Evolutionary conservation across 2,113 vertebrate species (phyloP).

Genomic region (Mustela lutreola): DNA sequence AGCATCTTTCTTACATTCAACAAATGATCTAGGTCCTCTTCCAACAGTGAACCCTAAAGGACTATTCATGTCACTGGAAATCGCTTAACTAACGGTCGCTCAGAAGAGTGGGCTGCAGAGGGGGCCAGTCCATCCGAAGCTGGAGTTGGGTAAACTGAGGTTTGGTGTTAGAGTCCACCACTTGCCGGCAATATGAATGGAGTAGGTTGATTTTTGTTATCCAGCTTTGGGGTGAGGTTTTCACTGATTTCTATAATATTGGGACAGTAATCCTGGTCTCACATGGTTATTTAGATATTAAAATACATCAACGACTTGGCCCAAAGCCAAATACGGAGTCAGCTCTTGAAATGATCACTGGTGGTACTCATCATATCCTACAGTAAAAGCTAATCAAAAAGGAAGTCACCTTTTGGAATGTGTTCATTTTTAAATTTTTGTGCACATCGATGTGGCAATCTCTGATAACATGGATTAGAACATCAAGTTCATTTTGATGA

Average conservation of each 20-base stretch:
- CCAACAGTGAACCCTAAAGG: not conserved
- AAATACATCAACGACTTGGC: not conserved
- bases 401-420: not conserved
- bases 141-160: not conserved
- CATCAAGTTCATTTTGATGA: not conserved
- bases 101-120: not conserved
- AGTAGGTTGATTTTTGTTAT: not conserved
- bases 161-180: not conserved
- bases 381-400: not conserved
- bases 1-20: not conserved
- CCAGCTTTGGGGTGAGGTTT: not conserved
- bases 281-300: slow-evolving; percentile 24
- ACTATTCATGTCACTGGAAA: not conserved
- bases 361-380: not conserved
- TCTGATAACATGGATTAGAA: not conserved
- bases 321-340: not conserved
- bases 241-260: not conserved
- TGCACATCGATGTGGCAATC: not conserved
- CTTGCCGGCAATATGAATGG: not conserved
- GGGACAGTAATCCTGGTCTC: not conserved
- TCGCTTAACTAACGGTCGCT: not conserved
- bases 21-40: not conserved
- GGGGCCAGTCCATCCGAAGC: not conserved
- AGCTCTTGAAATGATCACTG: not conserved
- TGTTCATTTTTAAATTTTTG: not conserved